Conservation (phyloP, 2,797 vertebrate genomes). For the Otus scops region DNA sequence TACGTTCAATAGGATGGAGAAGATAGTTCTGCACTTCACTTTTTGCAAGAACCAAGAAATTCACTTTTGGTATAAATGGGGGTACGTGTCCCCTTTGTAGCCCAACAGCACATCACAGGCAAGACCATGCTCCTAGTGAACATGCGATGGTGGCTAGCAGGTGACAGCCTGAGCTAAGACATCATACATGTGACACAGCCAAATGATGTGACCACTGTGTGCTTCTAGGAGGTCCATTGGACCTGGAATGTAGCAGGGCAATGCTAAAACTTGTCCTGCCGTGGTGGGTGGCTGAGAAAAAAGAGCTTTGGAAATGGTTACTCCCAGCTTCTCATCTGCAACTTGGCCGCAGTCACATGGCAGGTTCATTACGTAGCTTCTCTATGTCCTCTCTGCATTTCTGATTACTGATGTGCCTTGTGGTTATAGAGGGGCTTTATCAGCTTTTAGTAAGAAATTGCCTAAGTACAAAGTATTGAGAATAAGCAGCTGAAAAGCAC, state of each 20-base stretch:
- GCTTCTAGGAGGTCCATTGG: background rate
- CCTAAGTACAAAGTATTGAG: background rate
- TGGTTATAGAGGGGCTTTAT: background rate
- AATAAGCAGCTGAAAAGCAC: background rate
- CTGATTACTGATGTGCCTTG: background rate
- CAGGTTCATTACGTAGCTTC: background rate
- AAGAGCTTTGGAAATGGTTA: background rate
- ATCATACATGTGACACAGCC: background rate
- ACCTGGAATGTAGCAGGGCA: background rate
- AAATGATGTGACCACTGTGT: background rate
- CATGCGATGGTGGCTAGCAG: background rate
- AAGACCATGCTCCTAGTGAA: background rate
- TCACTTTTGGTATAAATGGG: background rate
- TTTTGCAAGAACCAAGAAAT: background rate
- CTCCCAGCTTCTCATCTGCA: background rate
- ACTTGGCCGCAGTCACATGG: background rate
- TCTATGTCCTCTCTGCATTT: background rate
- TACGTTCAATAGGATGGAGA: background rate
- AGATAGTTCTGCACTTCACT: background rate
- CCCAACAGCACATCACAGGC: rapidly evolving
- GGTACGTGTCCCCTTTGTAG: rapidly evolving
- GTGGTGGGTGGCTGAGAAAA: background rate
- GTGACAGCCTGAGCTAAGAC: background rate
- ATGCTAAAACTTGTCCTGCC: background rate
- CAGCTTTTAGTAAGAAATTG: background rate